Evolutionary conservation across 2,113 vertebrate species (phyloP), one percentile per base, ranked within the genome.

Genomic region (Aix galericulata): DNA sequence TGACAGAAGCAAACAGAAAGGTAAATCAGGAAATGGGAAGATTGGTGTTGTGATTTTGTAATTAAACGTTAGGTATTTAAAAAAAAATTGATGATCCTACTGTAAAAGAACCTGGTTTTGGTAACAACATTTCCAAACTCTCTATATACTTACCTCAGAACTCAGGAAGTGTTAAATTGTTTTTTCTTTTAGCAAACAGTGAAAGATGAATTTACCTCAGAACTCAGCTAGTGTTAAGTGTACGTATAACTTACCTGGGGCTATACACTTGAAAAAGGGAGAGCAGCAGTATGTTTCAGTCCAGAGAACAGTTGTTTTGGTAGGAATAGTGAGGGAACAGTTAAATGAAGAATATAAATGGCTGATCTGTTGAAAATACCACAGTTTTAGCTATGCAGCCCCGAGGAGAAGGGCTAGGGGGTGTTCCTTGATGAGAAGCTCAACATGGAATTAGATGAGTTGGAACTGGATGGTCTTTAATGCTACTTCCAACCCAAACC

Each of bases 1-100:
- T 98, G 71, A 64, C 48, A 36, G 96, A 97, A 42, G 46, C 74
- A 82, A 94, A 87, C 9, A 52, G 0, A 95, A 96, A 97, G 96
- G 97, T 98, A 91, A 97, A 81, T 59, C 38, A 58, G 42, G 55
- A 91, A 86, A 82, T 27, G 32, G 12, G 17, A 78, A 62, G 27
- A 53, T 42, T 11, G 32, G 4, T 56, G 27, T 22, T 82, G 23
- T 63, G n/a, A 67, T 4, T 16, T 83, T 88, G 74, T 50, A 52
- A 32, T 83, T 67, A 34, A 67, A 15, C 66, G 64, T n/a, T 42
- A 1, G 26, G 8, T 59, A 46, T 55, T 62, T 77, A 18, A 46
- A 2, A 46, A 86, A 73, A 55, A 14, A 22, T 81, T 86, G 17
- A 32, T 63, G 25, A 55, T 63, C 1, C 4, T 77, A 5, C 59